phyloP scores from a whole-genome alignment of 92 coral and sea anemone species.

The Actinostola sp. region DNA sequence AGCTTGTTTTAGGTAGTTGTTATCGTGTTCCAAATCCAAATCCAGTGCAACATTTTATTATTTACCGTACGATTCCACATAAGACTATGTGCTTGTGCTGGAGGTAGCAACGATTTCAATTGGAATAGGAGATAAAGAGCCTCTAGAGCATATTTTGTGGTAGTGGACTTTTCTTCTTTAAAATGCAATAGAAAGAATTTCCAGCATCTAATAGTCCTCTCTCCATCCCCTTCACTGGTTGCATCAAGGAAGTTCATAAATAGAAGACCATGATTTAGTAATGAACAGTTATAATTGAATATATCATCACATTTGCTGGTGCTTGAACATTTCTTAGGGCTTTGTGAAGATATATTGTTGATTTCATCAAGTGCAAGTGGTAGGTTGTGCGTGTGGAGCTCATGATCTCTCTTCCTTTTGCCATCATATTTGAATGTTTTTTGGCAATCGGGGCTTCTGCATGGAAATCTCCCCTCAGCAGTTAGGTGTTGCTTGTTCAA shows the following conservation, averaged over 20 bases:
- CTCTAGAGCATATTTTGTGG: conserved; percentile 68
- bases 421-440: conserved; percentile 69
- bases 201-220: conserved; percentile 62
- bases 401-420: conserved; percentile 57
- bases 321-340: conserved; percentile 28
- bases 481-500: conserved; percentile 38
- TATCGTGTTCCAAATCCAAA: conserved; percentile 59
- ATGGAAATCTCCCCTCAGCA: conserved; percentile 69
- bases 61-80: conserved; percentile 51
- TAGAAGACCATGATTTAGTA: conserved; percentile 56
- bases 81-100: conserved; percentile 58
- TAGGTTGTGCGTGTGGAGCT: conserved; percentile 56
- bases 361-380: conserved; percentile 39
- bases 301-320: conserved; percentile 46
- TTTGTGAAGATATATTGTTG: conserved; percentile 21
- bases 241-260: conserved; percentile 67
- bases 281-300: conserved; percentile 49
- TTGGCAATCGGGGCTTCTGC: conserved; percentile 51
- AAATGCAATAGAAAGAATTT: conserved; percentile 65
- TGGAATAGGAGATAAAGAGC: conserved; percentile 63
- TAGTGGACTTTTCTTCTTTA: conserved; percentile 50
- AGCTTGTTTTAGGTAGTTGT: conserved; percentile 38
- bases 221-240: conserved; percentile 68
- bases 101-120: conserved; percentile 45
- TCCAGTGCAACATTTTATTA: conserved; percentile 68